Conservation (phyloP, 1,140 invertebrate species). For the Helicoverpa zea region DNA sequence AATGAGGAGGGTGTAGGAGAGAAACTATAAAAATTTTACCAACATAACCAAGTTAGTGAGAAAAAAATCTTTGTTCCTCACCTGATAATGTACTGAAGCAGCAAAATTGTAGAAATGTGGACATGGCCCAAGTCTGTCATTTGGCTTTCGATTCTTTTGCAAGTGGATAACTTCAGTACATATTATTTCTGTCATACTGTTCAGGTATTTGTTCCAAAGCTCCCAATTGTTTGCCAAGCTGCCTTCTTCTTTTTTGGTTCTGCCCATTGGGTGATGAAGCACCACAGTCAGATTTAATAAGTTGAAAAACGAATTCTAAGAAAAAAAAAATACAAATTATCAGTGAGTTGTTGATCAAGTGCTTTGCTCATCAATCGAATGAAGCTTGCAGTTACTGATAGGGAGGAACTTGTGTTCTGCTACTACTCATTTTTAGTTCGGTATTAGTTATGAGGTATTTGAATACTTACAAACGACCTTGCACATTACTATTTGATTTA, state of each 20-base stretch:
- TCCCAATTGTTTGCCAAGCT: constrained; percentile 69
- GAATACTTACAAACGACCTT: too few relatives aligned
- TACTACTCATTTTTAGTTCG: too few relatives aligned
- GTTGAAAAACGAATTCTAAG: constrained; percentile 71
- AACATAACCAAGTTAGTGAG: not conserved
- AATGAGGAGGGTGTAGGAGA: too few relatives aligned
- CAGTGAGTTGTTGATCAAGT: too few relatives aligned
- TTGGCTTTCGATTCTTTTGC: constrained; percentile 66
- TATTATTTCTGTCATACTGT: constrained; percentile 74
- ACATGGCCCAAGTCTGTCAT: constrained; percentile 55
- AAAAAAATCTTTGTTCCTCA: constrained; percentile 48
- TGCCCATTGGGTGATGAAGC: constrained; percentile 71
- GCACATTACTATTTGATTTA: too few relatives aligned
- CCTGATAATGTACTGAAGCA: constrained; percentile 74
- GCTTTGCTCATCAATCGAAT: too few relatives aligned
- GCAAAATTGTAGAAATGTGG: constrained; percentile 67
- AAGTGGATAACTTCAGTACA: constrained; percentile 69
- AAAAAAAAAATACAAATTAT: constrained; percentile 22
- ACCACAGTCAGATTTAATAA: constrained; percentile 63
- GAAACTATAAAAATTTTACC: too few relatives aligned
- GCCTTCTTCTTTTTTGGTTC: constrained; percentile 60
- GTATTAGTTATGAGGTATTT: too few relatives aligned
- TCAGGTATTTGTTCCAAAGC: constrained; percentile 71
- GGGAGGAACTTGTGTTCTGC: too few relatives aligned
- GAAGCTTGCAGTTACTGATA: too few relatives aligned